phyloP scores from a whole-genome alignment of 2,113 vertebrate species.

The Stegastes partitus region DNA sequence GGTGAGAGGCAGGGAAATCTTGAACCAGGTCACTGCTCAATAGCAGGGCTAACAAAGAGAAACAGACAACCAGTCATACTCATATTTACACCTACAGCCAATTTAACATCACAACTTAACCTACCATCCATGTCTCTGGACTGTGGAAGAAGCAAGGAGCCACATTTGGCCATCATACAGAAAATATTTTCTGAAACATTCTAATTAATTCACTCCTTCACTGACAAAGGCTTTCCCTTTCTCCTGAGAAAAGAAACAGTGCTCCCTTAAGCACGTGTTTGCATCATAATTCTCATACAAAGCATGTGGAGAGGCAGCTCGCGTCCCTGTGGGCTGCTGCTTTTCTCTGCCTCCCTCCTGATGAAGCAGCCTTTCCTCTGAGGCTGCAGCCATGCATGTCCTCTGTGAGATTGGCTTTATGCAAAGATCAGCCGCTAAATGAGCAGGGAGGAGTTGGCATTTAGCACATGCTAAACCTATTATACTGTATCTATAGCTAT shows the following conservation, averaged over 20 bases:
- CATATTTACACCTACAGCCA: too few species aligned
- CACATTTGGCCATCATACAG: too few species aligned
- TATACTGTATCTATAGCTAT: conserved; percentile 18
- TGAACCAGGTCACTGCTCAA: too few species aligned
- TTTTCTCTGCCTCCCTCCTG: not conserved
- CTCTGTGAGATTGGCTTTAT: conserved; percentile 31
- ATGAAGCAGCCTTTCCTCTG: conserved; percentile 1
- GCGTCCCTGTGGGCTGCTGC: conserved; percentile 17
- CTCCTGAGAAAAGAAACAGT: not conserved
- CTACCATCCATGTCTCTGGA: too few species aligned
- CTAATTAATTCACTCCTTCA: not conserved
- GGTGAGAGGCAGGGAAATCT: too few species aligned
- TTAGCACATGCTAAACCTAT: conserved; percentile 22
- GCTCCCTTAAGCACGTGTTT: not conserved
- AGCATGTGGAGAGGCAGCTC: not conserved
- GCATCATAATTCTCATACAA: conserved; percentile 26
- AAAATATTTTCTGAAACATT: too few species aligned
- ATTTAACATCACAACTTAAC: too few species aligned
- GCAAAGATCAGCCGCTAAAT: conserved; percentile 25
- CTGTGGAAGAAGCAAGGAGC: too few species aligned
- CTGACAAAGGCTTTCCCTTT: not conserved
- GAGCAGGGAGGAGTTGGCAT: conserved; percentile 35
- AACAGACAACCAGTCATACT: too few species aligned
- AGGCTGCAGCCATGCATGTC: conserved; percentile 33
- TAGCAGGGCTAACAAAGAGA: too few species aligned